Evolutionary conservation across 1,140 invertebrate genomes (phyloP).

Genomic region (Zaprionus lachaisei): DNA sequence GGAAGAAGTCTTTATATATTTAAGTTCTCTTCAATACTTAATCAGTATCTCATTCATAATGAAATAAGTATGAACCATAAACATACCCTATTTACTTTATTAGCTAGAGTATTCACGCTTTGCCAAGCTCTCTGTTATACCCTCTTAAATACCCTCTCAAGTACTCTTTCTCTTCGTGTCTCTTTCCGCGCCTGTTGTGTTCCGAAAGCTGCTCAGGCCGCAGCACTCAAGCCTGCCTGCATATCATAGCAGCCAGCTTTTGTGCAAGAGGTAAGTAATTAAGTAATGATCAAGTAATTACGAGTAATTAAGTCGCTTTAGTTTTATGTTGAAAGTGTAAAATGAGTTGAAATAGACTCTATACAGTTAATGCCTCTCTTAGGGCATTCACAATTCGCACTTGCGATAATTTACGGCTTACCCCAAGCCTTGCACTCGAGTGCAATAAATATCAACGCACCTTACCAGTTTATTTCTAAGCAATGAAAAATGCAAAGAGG

Average conservation of each 20-base stretch:
- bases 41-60: too few species aligned
- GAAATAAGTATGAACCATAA: too few species aligned
- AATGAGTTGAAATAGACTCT: not conserved
- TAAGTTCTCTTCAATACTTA: too few species aligned
- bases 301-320: not conserved
- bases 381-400: not conserved
- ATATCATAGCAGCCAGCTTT: not conserved
- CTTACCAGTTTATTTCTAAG: slow-evolving; percentile 27
- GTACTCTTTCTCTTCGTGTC: not conserved
- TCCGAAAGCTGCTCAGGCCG: not conserved
- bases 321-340: not conserved
- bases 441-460: slow-evolving; percentile 62
- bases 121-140: too few species aligned
- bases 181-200: not conserved
- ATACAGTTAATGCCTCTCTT: not conserved
- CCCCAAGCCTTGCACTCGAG: slow-evolving; percentile 46
- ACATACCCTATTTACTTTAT: too few species aligned
- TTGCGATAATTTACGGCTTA: not conserved
- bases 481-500: slow-evolving; percentile 11
- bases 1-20: too few species aligned
- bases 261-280: not conserved
- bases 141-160: not conserved
- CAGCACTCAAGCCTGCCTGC: not conserved
- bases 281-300: not conserved
- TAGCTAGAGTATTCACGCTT: too few species aligned